These are phyloP conservation scores for Pentalonia nigronervosa DNA, from an alignment of 1,140 invertebrate species.

Conservation along the genomic window DNA sequence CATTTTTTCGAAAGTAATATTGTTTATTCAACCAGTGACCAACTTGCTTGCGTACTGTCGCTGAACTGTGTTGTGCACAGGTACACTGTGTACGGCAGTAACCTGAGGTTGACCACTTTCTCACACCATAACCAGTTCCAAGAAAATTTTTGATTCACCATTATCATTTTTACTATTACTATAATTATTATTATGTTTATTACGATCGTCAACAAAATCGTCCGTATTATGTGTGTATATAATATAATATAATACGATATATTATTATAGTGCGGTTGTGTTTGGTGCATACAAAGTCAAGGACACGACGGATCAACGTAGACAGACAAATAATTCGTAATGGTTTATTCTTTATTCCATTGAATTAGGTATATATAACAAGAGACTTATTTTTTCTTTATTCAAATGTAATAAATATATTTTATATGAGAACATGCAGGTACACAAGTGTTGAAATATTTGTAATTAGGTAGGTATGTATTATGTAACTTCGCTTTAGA, in stretches of 20 bases:
- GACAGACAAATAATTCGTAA: not conserved
- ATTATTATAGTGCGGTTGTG: not conserved
- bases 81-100: conserved; percentile 16
- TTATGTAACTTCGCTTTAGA: not conserved
- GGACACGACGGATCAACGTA: conserved; percentile 2
- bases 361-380: not conserved
- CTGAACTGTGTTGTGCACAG: conserved; percentile 10
- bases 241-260: not conserved
- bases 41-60: conserved; percentile 21
- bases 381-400: not conserved
- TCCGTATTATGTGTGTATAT: not conserved
- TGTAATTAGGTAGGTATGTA: not conserved
- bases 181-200: conserved; percentile 33
- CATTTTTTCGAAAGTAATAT: conserved; percentile 34
- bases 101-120: conserved; percentile 54
- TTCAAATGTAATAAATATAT: not conserved
- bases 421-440: not conserved
- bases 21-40: conserved; percentile 21
- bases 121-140: conserved; percentile 53
- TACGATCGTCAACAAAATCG: not conserved
- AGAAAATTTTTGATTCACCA: conserved; percentile 36
- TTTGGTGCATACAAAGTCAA: conserved; percentile 33
- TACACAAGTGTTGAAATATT: not conserved
- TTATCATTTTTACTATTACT: conserved; percentile 20
- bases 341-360: conserved; percentile 9